Conservation (phyloP, 2,888 invertebrate genomes). For the Lochmaea crataegi region DNA sequence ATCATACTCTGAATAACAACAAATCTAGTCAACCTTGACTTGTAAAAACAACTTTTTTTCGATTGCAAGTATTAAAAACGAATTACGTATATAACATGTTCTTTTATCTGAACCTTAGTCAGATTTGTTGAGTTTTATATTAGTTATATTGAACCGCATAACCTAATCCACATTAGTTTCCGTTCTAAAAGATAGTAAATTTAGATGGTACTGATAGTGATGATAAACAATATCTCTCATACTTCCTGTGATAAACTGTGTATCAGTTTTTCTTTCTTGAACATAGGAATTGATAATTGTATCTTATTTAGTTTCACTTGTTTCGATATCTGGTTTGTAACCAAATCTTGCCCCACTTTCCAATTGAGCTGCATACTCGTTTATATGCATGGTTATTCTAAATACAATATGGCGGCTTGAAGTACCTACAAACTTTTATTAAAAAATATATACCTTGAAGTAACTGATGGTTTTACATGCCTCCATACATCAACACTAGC, state of each 20-base stretch:
- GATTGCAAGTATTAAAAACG: neutral
- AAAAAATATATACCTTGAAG: too few relatives aligned
- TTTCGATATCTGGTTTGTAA: too few relatives aligned
- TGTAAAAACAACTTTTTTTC: neutral
- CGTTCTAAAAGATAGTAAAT: neutral
- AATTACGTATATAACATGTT: neutral
- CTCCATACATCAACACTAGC: too few relatives aligned
- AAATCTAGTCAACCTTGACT: conserved; percentile 6
- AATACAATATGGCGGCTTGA: too few relatives aligned
- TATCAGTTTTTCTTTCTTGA: neutral
- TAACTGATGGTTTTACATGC: too few relatives aligned
- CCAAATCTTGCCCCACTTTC: too few relatives aligned
- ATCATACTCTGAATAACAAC: neutral
- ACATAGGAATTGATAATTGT: neutral
- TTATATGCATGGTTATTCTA: too few relatives aligned
- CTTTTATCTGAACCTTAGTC: too few relatives aligned
- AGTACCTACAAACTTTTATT: too few relatives aligned
- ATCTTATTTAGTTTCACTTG: too few relatives aligned
- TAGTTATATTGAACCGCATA: neutral
- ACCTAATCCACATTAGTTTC: neutral
- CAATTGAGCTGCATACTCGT: too few relatives aligned
- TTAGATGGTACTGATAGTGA: neutral
- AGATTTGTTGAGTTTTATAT: neutral
- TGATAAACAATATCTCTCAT: neutral
- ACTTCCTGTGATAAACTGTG: neutral